These are phyloP conservation scores for Sebastes cheni DNA, from an alignment of 2,797 vertebrate genomes.

Conservation along the genomic window DNA sequence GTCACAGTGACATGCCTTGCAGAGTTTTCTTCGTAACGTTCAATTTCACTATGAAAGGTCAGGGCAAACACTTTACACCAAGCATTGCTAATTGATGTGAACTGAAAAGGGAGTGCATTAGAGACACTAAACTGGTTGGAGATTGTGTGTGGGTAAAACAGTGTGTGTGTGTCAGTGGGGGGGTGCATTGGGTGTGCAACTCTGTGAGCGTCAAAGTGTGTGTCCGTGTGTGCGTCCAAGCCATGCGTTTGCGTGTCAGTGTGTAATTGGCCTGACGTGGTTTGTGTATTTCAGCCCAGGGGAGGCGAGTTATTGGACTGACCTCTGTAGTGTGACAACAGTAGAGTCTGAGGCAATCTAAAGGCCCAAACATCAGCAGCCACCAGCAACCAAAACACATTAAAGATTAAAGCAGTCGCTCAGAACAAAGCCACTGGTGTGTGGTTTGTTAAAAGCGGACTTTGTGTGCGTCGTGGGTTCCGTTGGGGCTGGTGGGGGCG, in stretches of 20 bases:
- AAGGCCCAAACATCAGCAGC: conserved; percentile 58
- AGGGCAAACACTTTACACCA: conserved; percentile 36
- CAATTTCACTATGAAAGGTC: conserved; percentile 59
- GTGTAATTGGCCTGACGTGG: conserved; percentile 60
- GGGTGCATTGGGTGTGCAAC: neutral
- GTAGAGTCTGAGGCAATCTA: conserved; percentile 64
- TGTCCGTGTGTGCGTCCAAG: conserved; percentile 5
- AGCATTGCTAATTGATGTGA: conserved; percentile 65
- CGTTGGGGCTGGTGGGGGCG: conserved; percentile 9
- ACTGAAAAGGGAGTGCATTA: conserved; percentile 49
- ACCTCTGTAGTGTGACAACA: conserved; percentile 75
- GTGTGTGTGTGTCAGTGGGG: neutral
- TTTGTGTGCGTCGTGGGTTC: conserved; percentile 39
- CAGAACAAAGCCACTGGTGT: conserved; percentile 70
- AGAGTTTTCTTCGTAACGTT: conserved; percentile 34
- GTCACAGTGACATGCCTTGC: conserved; percentile 30
- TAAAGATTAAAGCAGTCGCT: conserved; percentile 72
- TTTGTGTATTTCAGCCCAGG: conserved; percentile 59
- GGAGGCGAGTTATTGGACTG: conserved; percentile 72
- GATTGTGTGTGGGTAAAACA: conserved; percentile 19
- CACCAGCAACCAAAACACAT: conserved; percentile 66
- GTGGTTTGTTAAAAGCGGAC: conserved; percentile 56
- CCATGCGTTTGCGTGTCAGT: conserved; percentile 29
- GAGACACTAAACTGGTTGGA: conserved; percentile 33
- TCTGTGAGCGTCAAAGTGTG: neutral